Evolutionary conservation across 2,797 vertebrate species (phyloP), one percentile per base, ranked within the genome.

Genomic region (Brachyalestes nurse): DNA sequence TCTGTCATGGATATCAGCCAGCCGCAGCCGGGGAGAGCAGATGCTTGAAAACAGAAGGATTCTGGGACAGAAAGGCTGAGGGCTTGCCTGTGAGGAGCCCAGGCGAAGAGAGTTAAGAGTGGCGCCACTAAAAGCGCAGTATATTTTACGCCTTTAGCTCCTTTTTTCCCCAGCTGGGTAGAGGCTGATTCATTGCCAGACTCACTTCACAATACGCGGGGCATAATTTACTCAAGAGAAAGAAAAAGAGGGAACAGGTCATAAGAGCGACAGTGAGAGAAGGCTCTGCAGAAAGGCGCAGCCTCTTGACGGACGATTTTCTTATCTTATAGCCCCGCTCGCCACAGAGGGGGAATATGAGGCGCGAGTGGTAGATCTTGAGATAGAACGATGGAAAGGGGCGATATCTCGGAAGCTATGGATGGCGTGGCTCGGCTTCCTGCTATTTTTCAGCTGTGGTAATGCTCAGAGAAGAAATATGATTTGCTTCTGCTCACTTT

Each of bases 31-130:
- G 74, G 40, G 75, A 66, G 77, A 85, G 78, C 83, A 86, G 82
- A 82, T 82, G 83, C 80, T 83, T 64, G 71, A 76, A 78, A 83
- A 74, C 2, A 7, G 21, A 62, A 57, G 81, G 45, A 82, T 83
- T 84, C 72, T 73, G 67, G 45, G 65, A 86, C 69, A 23, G 34
- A 40, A 77, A 79, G 82, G 61, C 53, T 40, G 40, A 57, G 61
- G 45, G 67, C 75, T 51, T 80, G 66, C 65, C 79, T 78, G 23
- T 17, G 71, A 38, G 42, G 80, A 76, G 47, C 58, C 70, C 66
- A 66, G 65, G 19, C 61, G 86, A 83, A 87, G 84, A 86, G 81
- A 86, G 82, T 82, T 82, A 83, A 85, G 86, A 88, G 86, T 91
- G 84, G 84, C 45, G 40, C 57, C 42, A 61, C 57, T 74, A 83